Evolutionary conservation across 2,113 vertebrate species (phyloP).

Genomic region (Phyllostomus hastatus): DNA sequence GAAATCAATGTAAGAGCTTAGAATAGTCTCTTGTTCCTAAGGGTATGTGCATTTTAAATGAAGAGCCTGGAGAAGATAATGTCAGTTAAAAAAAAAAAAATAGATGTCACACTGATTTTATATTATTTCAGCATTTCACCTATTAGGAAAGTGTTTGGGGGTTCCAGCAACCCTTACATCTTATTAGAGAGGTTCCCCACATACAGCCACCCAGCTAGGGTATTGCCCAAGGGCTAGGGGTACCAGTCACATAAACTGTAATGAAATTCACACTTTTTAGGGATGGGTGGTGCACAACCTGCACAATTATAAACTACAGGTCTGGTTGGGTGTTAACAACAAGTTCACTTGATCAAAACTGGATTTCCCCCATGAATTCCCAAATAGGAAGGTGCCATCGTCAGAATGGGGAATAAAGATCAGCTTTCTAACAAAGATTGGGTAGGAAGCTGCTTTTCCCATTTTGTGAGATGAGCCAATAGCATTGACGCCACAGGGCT

Average conservation of each 20-base stretch:
- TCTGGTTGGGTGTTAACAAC: background rate
- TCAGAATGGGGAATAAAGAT: background rate
- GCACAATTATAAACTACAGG: background rate
- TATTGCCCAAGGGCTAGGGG: background rate
- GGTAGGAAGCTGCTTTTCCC: background rate
- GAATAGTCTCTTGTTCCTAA: background rate
- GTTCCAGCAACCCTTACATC: background rate
- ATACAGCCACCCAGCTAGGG: background rate
- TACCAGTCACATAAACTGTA: background rate
- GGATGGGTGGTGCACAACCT: background rate
- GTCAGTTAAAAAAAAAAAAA: slow-evolving; percentile 12
- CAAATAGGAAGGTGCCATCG: background rate
- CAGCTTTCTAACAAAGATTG: background rate
- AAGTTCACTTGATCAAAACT: background rate
- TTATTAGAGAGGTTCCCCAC: background rate
- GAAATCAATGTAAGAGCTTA: background rate
- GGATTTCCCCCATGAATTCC: background rate
- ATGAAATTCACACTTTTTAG: background rate
- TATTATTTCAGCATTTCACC: background rate
- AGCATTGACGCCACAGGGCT: background rate
- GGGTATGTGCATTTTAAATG: background rate
- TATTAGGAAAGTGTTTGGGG: background rate
- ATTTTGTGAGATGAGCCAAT: background rate
- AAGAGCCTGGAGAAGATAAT: background rate
- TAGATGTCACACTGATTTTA: background rate